A percentile compares a stretch with the other conserved stretches of the same genome.
Evolutionary conservation across 92 coral and sea anemone genomes (phyloP).

Genomic region (Epizoanthus fatuus): DNA sequence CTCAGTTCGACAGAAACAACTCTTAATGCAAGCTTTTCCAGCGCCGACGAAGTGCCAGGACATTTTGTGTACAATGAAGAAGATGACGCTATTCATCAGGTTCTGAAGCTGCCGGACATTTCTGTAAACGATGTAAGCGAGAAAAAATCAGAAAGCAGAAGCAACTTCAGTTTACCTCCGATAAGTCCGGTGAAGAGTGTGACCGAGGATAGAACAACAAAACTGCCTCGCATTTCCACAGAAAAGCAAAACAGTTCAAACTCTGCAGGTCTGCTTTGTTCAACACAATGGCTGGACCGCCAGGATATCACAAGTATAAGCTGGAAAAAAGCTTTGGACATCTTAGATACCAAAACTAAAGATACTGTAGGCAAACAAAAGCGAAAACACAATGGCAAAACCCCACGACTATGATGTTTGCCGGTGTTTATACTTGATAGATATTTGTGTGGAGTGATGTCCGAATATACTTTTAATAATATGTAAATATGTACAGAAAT

Average conservation of each 20-base stretch:
- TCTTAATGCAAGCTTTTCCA: slow-evolving; percentile 39
- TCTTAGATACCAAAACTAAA: slow-evolving; percentile 64
- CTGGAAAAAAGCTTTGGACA: slow-evolving; percentile 86
- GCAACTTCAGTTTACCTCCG: slow-evolving; percentile 74
- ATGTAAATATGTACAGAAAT: too few species aligned
- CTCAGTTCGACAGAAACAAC: slow-evolving; percentile 60
- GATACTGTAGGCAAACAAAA: slow-evolving; percentile 38
- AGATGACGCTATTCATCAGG: slow-evolving; percentile 86
- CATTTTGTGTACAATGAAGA: slow-evolving; percentile 85
- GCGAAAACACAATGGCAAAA: slow-evolving; percentile 7
- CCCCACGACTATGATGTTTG: neutral
- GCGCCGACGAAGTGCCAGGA: slow-evolving; percentile 72
- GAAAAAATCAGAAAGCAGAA: slow-evolving; percentile 47
- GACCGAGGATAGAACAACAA: slow-evolving; percentile 66
- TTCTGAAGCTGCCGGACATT: slow-evolving; percentile 82
- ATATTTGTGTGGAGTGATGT: too few species aligned
- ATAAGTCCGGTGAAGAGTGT: slow-evolving; percentile 70
- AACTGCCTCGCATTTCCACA: slow-evolving; percentile 72
- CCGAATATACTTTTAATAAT: too few species aligned
- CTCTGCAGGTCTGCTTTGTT: slow-evolving; percentile 14
- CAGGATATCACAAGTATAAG: slow-evolving; percentile 72
- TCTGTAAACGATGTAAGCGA: slow-evolving; percentile 62
- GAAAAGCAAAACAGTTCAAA: slow-evolving; percentile 45
- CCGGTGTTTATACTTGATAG: too few species aligned
- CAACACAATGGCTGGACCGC: slow-evolving; percentile 73